A percentile compares a stretch with the other conserved stretches of the same genome.
These are phyloP conservation scores for Aphis gossypii DNA, from an alignment of 1,140 invertebrate species.

Conservation along the genomic window DNA sequence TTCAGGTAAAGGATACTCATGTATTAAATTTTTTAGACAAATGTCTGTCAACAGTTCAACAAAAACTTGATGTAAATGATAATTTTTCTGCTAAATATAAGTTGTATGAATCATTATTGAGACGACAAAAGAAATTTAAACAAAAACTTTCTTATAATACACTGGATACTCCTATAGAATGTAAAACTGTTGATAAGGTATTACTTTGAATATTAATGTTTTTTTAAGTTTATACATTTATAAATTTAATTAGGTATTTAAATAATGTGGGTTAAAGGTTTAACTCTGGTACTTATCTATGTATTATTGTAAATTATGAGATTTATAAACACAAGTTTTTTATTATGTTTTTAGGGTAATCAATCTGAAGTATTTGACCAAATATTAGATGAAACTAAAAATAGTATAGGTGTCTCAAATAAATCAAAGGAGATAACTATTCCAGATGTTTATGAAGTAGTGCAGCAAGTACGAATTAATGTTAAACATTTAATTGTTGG, in stretches of 20 bases:
- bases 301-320: neutral
- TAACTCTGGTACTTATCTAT: neutral
- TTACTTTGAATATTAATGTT: neutral
- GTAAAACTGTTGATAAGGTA: conserved; percentile 40
- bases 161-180: conserved; percentile 32
- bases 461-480: conserved; percentile 44
- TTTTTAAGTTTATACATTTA: neutral
- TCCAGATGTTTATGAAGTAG: conserved; percentile 49
- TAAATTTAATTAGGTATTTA: neutral
- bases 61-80: conserved; percentile 44
- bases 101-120: conserved; percentile 37
- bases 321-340: neutral
- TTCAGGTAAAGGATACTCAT: conserved; percentile 27
- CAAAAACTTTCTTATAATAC: conserved; percentile 17
- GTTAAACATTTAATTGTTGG: neutral
- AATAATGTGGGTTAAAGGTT: neutral
- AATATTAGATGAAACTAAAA: neutral
- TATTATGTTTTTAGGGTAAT: conserved; percentile 16
- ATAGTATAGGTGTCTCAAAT: neutral
- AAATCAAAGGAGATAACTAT: conserved; percentile 14
- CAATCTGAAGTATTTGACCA: conserved; percentile 2
- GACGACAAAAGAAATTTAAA: conserved; percentile 46
- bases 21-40: conserved; percentile 41
- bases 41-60: neutral
- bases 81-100: conserved; percentile 17